Base-by-base conservation (phyloP, 2,888 invertebrate species). In the Stenolophus ochropezus region DNA sequence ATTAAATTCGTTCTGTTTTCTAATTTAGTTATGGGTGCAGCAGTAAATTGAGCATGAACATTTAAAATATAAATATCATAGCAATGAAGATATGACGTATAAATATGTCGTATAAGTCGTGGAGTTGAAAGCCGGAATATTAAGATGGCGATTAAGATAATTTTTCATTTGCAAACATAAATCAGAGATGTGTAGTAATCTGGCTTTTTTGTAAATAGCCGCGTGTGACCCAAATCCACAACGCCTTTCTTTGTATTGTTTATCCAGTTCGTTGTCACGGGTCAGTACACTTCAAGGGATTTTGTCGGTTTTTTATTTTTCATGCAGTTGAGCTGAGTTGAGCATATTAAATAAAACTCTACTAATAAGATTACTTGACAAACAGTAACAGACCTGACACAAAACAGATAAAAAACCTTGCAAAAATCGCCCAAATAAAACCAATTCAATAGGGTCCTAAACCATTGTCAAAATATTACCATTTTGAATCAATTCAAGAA, bases 361-460 rank as follows among this genome's bases (percentile, higher is more conserved):
- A 18, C 51, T 53, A 53, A 53, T 53, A 53, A 53, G 51, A 53
- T 53, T 53, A 53, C 51, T 18, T 53, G 51, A 16, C 51, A 53
- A 18, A 14, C 51, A 53, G 6, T 53, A 6, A 14, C 16, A 53
- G 51, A 18, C 18, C 51, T 18, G 51, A 6, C 0, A 42, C 33
- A 42, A 42, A 11, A 8, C 11, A 42, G 11, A 42, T 11, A 11
- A 6, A 8, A 8, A 42, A 42, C 33, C 8, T 11, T 42, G 8
- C 33, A 42, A 42, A 42, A 3, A 8, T 1, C 4, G 11, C 33
- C 1, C 8, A 2, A 42, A 42, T 6, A 11, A 11, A 11, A 8
- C 6, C 11, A 42, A 27, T 4, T 27, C 3, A 6, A 42, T 42
- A 42, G 6, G 6, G 33, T 8, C 11, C 6, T 42, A 8, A 42